A percentile compares a stretch with the other conserved stretches of the same genome.
Evolutionary conservation across 1,140 invertebrate species (phyloP).

Genomic region (Cydia amplana): DNA sequence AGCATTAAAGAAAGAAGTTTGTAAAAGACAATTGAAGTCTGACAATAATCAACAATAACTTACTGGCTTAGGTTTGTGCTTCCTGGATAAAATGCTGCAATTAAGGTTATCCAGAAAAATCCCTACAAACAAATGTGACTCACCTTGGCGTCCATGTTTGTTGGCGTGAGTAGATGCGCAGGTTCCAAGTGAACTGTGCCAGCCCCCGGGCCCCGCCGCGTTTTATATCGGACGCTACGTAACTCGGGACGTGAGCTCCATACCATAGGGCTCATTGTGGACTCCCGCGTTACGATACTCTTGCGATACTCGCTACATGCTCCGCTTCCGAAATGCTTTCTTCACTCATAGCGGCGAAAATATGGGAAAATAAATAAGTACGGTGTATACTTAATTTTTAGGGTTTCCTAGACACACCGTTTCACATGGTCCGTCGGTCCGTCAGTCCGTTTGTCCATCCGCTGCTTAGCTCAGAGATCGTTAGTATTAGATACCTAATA

Average conservation of each 20-base stretch:
- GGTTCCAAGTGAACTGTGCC: constrained; percentile 65
- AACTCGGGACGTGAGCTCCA: constrained; percentile 70
- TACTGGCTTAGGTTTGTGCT: too few species aligned
- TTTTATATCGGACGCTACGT: constrained; percentile 71
- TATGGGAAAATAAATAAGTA: not conserved
- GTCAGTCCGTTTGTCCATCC: too few species aligned
- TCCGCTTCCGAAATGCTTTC: constrained; percentile 53
- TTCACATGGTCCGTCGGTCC: too few species aligned
- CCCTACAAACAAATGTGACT: constrained; percentile 37
- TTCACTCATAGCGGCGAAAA: constrained; percentile 23
- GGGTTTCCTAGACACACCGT: not conserved
- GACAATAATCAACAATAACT: not conserved
- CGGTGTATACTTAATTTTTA: not conserved
- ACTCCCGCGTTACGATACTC: constrained; percentile 54
- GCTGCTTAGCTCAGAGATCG: too few species aligned
- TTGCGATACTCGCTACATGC: constrained; percentile 59
- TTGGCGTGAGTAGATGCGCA: constrained; percentile 61
- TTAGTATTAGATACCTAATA: too few species aligned
- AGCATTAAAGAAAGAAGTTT: not conserved
- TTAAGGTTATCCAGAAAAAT: not conserved
- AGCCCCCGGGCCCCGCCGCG: constrained; percentile 47
- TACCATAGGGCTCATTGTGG: constrained; percentile 69
- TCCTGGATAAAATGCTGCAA: not conserved
- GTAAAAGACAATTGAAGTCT: not conserved
- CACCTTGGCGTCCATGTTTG: constrained; percentile 75